A percentile compares a stretch with the other conserved stretches of the same genome.
These are phyloP conservation scores for Melinaea menophilus DNA, from an alignment of 2,888 invertebrate species.

Conservation along the genomic window DNA sequence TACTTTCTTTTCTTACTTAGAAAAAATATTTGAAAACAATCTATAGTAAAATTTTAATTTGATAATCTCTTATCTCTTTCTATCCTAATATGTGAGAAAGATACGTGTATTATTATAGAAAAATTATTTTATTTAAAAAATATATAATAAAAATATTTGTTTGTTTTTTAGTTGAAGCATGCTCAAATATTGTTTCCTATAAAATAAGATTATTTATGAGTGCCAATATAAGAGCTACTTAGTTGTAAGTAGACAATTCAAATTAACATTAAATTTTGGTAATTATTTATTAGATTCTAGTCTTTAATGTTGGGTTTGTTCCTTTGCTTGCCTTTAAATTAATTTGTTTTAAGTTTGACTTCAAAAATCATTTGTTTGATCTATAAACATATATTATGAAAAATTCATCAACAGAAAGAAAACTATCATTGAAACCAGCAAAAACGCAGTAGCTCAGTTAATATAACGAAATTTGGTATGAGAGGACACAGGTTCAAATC, in stretches of 20 bases:
- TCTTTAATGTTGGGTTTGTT: neutral
- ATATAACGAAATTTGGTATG: too few species aligned
- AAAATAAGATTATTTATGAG: constrained; percentile 29
- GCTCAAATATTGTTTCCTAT: constrained; percentile 62
- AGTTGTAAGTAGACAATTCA: neutral
- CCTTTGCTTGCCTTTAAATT: neutral
- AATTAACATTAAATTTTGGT: neutral
- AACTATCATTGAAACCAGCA: too few species aligned
- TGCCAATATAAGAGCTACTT: constrained; percentile 21
- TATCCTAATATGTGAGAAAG: neutral
- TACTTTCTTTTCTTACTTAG: neutral
- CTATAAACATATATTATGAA: neutral
- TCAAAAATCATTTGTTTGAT: neutral
- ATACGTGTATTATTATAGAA: neutral
- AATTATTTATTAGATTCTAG: constrained; percentile 2
- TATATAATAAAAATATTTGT: constrained; percentile 18
- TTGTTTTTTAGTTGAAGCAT: constrained; percentile 32
- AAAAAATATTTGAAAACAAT: neutral
- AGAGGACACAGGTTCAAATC: too few species aligned
- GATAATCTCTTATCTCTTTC: constrained; percentile 1
- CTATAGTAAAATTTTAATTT: neutral
- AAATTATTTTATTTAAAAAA: constrained; percentile 18
- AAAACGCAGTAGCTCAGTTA: too few species aligned
- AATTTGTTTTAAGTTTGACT: neutral
- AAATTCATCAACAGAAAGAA: too few species aligned